phyloP scores from a whole-genome alignment of 2,797 vertebrate genomes.

The Alauda arvensis region DNA sequence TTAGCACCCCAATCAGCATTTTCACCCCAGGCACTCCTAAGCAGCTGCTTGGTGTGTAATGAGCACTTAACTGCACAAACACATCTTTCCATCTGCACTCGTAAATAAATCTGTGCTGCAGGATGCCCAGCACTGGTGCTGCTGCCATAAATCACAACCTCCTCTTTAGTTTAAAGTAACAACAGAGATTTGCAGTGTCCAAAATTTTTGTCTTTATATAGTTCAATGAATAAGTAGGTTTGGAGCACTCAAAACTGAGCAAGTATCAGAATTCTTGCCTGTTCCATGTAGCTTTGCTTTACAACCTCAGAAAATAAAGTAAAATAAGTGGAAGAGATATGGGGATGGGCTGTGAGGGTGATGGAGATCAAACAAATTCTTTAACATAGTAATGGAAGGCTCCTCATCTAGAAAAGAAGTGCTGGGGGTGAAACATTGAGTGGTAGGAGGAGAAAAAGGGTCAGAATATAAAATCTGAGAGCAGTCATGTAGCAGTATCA shows the following conservation, averaged over 20 bases:
- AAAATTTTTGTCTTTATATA: not conserved
- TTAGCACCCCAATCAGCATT: not conserved
- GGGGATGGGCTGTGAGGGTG: not conserved
- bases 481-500: not conserved
- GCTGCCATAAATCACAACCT: not conserved
- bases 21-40: not conserved
- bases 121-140: not conserved
- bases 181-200: not conserved
- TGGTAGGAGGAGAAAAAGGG: not conserved
- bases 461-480: not conserved
- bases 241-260: not conserved
- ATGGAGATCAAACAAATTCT: not conserved
- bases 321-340: not conserved
- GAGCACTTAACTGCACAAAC: constrained; percentile 4
- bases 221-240: not conserved
- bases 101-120: not conserved
- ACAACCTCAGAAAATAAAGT: not conserved
- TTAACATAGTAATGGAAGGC: not conserved
- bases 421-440: not conserved
- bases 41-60: constrained; percentile 1
- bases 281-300: not conserved
- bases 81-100: not conserved
- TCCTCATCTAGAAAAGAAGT: not conserved
- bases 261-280: not conserved
- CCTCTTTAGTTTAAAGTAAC: not conserved